Evolutionary conservation across 2,888 invertebrate species (phyloP), one percentile per base, ranked within the genome.

Genomic region (Folsomia candida): DNA sequence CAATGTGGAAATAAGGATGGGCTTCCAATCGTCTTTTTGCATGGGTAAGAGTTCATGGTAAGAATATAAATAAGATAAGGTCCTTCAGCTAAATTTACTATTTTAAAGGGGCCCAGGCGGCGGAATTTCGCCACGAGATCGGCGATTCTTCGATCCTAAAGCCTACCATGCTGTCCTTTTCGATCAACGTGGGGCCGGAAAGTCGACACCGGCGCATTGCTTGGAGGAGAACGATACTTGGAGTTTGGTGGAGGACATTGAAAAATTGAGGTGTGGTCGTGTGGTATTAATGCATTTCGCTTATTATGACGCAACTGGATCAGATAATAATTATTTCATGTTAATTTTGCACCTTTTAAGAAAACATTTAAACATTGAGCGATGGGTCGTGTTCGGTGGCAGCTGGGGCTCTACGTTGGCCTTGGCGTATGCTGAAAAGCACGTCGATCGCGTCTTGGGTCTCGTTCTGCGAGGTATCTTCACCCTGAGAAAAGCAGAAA

Each of bases 151-250:
- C 67, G 75, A 75, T 57, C 75, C 75, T 1, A 37, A 65, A 14
- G 72, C 61, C 4, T 75, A 75, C 27, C 29, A 69, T 1, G 68
- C 68, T 26, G 57, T 75, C 57, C 51, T 75, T 3, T 73, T 75
- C 54, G 75, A 75, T 26, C 75, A 75, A 37, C 28, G 75, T 18
- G 75, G 75, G 0, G 62, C 67, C 20, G 75, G 75, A 6, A 47
- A 75, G 47, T 73, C 72, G 24, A 73, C 71, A 3, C 75, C 75
- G 11, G 54, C 75, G 1, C 70, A 70, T 51, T 71, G 70, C 28
- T 63, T 75, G 1, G 75, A 72, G 29, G 75, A 75, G 25, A 75
- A 75, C 60, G 71, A 72, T 28, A 75, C 75, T 18, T 75, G 75
- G 75, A 66, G 58, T 28, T 60, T 75, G 26, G 75, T 75, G 1